Evolutionary conservation across 2,113 vertebrate species (phyloP).

Genomic region (Pituophis catenifer): DNA sequence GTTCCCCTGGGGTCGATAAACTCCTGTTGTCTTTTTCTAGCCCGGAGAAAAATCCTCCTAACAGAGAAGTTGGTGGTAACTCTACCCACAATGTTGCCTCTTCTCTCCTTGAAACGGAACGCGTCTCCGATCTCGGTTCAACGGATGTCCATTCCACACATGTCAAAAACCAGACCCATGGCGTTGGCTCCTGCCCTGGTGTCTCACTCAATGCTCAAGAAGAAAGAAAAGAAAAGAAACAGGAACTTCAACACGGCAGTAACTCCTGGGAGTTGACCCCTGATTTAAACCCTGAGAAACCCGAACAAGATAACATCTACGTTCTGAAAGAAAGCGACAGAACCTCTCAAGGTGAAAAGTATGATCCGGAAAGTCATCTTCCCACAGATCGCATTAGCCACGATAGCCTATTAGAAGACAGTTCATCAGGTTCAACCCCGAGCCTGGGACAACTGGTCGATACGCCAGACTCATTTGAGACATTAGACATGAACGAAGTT

Average conservation of each 20-base stretch:
- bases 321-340: conserved; percentile 33
- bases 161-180: conserved; percentile 71
- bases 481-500: conserved; percentile 80
- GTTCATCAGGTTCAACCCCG: conserved; percentile 72
- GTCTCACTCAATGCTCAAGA: conserved; percentile 28
- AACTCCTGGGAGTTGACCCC: not conserved
- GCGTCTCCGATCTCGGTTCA: conserved; percentile 50
- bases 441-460: conserved; percentile 74
- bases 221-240: conserved; percentile 11
- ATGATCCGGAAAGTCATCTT: conserved; percentile 43
- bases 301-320: conserved; percentile 1
- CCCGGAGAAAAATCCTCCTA: conserved; percentile 54
- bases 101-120: conserved; percentile 50
- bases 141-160: conserved; percentile 62
- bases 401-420: conserved; percentile 89
- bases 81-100: conserved; percentile 60
- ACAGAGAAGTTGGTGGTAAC: conserved; percentile 58
- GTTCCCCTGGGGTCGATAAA: conserved; percentile 61
- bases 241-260: conserved; percentile 1
- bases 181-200: conserved; percentile 1
- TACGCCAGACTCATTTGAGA: conserved; percentile 91
- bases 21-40: conserved; percentile 41
- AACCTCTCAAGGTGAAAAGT: conserved; percentile 30
- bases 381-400: conserved; percentile 86
- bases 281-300: conserved; percentile 24